phyloP scores from a whole-genome alignment of 1,140 invertebrate genomes.

The Colletes gigas region DNA sequence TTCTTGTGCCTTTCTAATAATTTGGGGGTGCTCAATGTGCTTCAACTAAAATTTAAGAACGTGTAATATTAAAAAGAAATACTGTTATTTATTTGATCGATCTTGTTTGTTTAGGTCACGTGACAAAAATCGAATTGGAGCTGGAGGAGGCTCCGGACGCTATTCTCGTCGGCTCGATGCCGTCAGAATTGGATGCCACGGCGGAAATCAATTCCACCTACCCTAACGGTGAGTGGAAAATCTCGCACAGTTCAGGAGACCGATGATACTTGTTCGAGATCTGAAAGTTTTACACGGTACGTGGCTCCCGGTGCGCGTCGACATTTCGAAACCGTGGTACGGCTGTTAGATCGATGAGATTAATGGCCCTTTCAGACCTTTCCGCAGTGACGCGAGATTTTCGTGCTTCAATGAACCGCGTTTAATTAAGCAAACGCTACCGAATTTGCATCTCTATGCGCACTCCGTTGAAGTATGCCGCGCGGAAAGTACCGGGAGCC shows the following conservation, averaged over 20 bases:
- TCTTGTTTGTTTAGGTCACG: slow-evolving; percentile 63
- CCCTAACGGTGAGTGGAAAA: slow-evolving; percentile 66
- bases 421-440: not conserved
- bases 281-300: not conserved
- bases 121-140: slow-evolving; percentile 77
- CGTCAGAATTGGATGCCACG: slow-evolving; percentile 69
- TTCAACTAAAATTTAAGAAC: no score
- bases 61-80: no score
- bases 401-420: no score
- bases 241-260: not conserved
- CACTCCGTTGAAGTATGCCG: not conserved
- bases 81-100: not conserved
- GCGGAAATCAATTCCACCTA: slow-evolving; percentile 75
- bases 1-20: no score
- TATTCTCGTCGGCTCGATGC: slow-evolving; percentile 69
- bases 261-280: not conserved
- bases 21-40: no score
- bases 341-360: not conserved
- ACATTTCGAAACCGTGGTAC: not conserved
- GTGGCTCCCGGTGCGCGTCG: not conserved
- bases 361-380: not conserved
- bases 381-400: not conserved
- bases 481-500: no score
- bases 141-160: slow-evolving; percentile 74
- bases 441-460: not conserved